Conservation (phyloP, 1,140 invertebrate species). For the Eciton burchellii region DNA sequence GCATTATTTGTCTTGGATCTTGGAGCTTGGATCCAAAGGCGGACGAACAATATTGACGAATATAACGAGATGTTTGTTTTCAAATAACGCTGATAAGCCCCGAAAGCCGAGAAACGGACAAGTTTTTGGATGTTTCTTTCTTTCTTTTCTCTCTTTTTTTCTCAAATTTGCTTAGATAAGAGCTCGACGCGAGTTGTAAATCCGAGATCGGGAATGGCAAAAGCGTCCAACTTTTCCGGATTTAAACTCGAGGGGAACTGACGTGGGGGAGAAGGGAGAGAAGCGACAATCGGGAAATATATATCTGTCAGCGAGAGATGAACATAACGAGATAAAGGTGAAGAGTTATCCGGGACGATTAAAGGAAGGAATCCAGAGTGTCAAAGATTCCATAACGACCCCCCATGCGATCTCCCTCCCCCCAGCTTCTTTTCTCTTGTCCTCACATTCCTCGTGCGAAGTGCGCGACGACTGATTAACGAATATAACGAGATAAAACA, state of each 20-base stretch:
- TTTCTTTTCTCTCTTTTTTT: too few relatives aligned
- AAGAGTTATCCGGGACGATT: conserved; percentile 49
- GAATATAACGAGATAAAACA: conserved; percentile 26
- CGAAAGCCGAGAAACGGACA: background rate
- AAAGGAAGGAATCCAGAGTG: conserved; percentile 52
- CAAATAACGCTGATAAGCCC: conserved; percentile 8
- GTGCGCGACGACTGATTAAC: conserved; percentile 52
- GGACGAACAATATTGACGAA: conserved; percentile 10
- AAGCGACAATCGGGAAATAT: conserved; percentile 40
- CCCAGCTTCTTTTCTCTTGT: background rate
- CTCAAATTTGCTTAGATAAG: conserved; percentile 44
- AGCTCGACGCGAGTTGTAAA: conserved; percentile 20
- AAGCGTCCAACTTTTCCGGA: conserved; percentile 28
- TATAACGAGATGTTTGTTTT: background rate
- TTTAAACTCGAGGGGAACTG: conserved; percentile 22
- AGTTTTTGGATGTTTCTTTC: conserved; percentile 19
- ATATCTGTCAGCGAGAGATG: conserved; percentile 42
- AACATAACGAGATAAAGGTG: conserved; percentile 51
- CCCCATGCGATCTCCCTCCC: too few relatives aligned
- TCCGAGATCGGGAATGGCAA: conserved; percentile 42
- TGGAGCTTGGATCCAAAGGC: background rate
- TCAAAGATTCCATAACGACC: conserved; percentile 23
- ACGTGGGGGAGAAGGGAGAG: too few relatives aligned
- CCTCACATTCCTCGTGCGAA: background rate
- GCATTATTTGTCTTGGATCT: background rate